phyloP scores from a whole-genome alignment of 2,113 vertebrate genomes.

The Diadophis punctatus region DNA sequence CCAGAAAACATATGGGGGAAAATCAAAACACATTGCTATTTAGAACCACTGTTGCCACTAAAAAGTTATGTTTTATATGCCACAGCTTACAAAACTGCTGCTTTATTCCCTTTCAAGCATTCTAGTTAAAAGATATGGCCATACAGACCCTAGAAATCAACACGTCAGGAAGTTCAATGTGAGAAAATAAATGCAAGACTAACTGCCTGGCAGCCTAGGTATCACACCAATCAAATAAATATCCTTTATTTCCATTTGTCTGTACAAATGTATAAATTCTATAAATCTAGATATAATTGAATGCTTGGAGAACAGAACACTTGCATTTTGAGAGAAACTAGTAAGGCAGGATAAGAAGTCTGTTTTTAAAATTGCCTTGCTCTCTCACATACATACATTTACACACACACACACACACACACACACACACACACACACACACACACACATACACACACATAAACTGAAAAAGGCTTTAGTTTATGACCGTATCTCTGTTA shows the following conservation, averaged over 20 bases:
- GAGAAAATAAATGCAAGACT: not conserved
- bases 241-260: not conserved
- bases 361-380: not conserved
- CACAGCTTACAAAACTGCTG: not conserved
- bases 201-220: not conserved
- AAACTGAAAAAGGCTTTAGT: not conserved
- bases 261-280: not conserved
- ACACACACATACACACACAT: not conserved
- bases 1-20: not conserved
- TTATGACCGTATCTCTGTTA: not conserved
- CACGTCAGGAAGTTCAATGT: not conserved
- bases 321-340: not conserved
- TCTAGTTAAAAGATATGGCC: not conserved
- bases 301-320: not conserved
- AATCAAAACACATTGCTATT: not conserved
- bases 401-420: not conserved
- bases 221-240: not conserved
- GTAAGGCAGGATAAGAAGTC: not conserved
- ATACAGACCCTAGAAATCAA: not conserved
- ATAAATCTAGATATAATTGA: not conserved
- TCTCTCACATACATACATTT: not conserved
- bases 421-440: too few species aligned
- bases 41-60: not conserved
- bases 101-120: not conserved
- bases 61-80: not conserved